Evolutionary conservation across 2,113 vertebrate species (phyloP).

Genomic region (Suncus etruscus): DNA sequence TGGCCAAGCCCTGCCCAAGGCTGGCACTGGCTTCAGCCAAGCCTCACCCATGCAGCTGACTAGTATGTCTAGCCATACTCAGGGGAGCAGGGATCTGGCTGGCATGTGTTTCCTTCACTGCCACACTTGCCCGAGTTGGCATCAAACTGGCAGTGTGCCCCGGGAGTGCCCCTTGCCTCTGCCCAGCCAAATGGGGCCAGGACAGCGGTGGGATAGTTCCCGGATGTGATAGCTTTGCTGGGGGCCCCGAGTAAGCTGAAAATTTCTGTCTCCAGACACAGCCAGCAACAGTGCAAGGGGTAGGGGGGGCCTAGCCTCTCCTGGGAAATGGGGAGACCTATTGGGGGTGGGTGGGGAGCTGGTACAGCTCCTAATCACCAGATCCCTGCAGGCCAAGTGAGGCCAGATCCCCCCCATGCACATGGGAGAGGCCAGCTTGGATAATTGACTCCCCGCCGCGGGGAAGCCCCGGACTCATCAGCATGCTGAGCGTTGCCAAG

Average conservation of each 20-base stretch:
- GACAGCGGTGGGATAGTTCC: background rate
- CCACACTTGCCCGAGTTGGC: background rate
- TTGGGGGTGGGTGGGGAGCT: fast-evolving
- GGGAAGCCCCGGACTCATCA: constrained; percentile 68
- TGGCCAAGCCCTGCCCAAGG: background rate
- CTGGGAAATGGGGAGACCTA: background rate
- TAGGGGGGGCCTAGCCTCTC: background rate
- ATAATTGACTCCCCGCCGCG: constrained; percentile 60
- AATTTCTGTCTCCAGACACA: background rate
- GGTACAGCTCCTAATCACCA: background rate
- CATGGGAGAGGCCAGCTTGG: constrained; percentile 68
- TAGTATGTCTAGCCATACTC: background rate
- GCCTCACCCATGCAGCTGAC: background rate
- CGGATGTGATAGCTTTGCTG: no score
- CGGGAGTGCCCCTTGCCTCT: background rate
- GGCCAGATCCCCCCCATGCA: constrained; percentile 53
- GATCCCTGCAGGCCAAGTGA: background rate
- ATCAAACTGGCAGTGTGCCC: background rate
- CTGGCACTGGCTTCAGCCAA: background rate
- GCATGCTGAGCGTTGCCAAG: constrained; percentile 77
- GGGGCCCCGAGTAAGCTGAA: background rate
- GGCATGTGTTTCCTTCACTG: background rate
- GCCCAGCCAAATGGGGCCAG: background rate
- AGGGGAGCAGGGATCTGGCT: background rate
- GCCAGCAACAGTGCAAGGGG: fast-evolving